Percentiles rank a stretch among this genome's conserved stretches.
Conservation (phyloP, 2,113 vertebrate species). For the Erythrocercus mccallii region DNA sequence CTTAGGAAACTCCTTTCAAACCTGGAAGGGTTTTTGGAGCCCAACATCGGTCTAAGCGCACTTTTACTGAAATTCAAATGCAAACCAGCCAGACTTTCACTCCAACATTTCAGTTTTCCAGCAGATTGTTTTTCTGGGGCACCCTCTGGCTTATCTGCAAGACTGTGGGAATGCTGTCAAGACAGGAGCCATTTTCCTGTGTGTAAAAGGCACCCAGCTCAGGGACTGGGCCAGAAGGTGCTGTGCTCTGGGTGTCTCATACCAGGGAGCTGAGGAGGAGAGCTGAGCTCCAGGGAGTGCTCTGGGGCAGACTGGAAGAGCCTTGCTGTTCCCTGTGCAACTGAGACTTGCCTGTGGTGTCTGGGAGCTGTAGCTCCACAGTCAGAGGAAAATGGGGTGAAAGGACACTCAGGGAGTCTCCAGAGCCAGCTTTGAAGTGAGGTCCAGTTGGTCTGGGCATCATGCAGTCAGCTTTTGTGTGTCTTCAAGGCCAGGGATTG, state of each 20-base stretch:
- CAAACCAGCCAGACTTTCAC: neutral
- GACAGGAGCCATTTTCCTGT: neutral
- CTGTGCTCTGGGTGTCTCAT: neutral
- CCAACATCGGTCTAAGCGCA: neutral
- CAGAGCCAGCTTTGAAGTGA: neutral
- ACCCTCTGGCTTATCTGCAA: neutral
- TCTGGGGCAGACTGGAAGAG: neutral
- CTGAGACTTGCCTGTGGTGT: neutral
- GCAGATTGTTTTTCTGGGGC: neutral
- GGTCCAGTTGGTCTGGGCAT: neutral
- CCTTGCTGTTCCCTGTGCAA: neutral
- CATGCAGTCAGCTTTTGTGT: neutral
- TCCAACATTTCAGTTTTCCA: neutral
- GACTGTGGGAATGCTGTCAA: neutral
- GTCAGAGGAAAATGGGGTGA: neutral
- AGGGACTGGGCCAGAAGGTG: neutral
- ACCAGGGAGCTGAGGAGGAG: neutral
- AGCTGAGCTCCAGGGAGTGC: neutral
- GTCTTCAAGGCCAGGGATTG: neutral
- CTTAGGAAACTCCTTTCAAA: neutral
- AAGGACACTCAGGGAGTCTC: neutral
- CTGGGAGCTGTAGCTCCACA: neutral
- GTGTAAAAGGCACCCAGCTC: neutral
- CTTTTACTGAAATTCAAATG: neutral
- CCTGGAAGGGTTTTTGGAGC: neutral